Percentiles rank a stretch among this genome's conserved stretches.
These are phyloP conservation scores for Desmodus rotundus DNA, from an alignment of 2,113 vertebrate genomes.

Conservation along the genomic window DNA sequence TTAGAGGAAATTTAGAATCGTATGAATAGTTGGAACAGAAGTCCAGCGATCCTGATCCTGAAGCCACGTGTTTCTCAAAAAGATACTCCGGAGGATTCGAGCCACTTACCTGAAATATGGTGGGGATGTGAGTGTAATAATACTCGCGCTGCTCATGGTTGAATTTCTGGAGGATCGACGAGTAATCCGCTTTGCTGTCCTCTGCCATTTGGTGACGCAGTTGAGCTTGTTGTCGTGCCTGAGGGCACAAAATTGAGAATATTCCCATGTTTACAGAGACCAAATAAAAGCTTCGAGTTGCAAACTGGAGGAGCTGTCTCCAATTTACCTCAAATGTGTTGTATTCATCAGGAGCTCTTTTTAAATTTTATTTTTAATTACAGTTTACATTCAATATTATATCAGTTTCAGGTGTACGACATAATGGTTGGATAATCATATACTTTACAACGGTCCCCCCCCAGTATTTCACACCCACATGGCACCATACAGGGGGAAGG, in stretches of 20 bases:
- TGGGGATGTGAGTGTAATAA: constrained; percentile 93
- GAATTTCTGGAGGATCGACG: constrained; percentile 91
- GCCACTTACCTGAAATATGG: constrained; percentile 90
- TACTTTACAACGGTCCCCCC: not conserved
- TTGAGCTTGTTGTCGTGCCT: constrained; percentile 97
- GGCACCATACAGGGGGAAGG: too few species aligned
- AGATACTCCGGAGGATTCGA: not conserved
- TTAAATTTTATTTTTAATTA: not conserved
- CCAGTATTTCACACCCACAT: too few species aligned
- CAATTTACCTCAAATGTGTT: not conserved
- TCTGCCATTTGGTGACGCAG: constrained; percentile 94
- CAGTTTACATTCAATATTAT: not conserved
- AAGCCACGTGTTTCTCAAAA: not conserved
- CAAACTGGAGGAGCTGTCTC: not conserved
- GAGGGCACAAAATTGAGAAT: not conserved
- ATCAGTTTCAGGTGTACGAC: too few species aligned
- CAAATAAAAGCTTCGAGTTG: not conserved
- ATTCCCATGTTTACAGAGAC: not conserved
- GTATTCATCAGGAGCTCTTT: not conserved
- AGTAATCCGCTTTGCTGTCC: constrained; percentile 95
- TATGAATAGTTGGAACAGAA: not conserved
- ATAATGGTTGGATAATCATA: too few species aligned
- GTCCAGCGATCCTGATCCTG: not conserved
- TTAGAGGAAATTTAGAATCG: not conserved
- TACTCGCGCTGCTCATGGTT: constrained; percentile 96